Evolutionary conservation across 2,888 invertebrate genomes (phyloP).

Genomic region (Norana najaformis): DNA sequence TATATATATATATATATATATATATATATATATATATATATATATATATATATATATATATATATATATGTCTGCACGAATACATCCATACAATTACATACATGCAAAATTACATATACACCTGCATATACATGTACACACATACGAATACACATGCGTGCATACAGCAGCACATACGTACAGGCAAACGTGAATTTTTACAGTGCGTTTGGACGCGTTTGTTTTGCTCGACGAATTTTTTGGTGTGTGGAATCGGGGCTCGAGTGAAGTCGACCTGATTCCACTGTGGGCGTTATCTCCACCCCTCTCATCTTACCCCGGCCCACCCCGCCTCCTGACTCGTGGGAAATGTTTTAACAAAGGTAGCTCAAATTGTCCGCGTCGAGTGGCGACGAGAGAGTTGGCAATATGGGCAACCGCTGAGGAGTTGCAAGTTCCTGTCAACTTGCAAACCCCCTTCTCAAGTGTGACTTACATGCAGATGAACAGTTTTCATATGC

Average conservation of each 20-base stretch:
- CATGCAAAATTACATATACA: neutral
- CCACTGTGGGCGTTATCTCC: neutral
- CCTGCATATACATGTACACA: neutral
- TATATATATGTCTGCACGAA: too few species aligned
- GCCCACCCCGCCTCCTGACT: neutral
- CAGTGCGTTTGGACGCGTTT: neutral
- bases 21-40: too few species aligned
- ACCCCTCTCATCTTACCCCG: neutral
- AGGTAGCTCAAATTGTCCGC: constrained; percentile 5
- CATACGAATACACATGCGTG: neutral
- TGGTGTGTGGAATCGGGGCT: neutral
- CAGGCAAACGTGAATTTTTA: too few species aligned
- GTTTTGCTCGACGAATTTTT: constrained; percentile 13
- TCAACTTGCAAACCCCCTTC: neutral
- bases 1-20: too few species aligned
- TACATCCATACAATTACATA: neutral
- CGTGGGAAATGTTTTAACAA: neutral
- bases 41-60: too few species aligned
- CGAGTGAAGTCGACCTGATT: neutral
- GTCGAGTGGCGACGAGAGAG: neutral
- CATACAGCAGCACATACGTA: too few species aligned
- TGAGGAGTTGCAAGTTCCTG: neutral
- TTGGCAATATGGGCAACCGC: neutral
- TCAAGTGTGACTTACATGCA: neutral
- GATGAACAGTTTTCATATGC: neutral